Base-by-base conservation (phyloP, 2,113 vertebrate genomes). In the Sterrhoptilus dennistouni region DNA sequence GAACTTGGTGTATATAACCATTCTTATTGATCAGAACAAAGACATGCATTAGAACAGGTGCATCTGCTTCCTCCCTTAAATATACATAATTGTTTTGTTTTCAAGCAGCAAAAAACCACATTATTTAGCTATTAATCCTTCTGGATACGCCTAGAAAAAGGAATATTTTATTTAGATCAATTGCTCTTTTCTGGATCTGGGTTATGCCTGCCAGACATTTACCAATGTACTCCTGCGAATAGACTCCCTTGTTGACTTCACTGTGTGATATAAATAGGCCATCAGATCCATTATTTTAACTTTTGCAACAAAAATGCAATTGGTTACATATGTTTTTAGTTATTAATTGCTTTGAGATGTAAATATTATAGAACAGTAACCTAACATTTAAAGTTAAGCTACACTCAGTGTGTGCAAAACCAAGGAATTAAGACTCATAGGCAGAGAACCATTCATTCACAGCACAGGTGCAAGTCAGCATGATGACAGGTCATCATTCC, bases 361-460 rank as follows among this genome's bases (percentile, higher is more conserved):
- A 82, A 90, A 68, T 89, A 50, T 64, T 64, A 76, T 12, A 69
- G 45, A 90, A 65, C 16, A 70, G 33, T 61, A 77, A 84, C 24
- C 22, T 69, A 78, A 82, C 4, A 57, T 13, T 80, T 85, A 92
- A 52, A 68, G 36, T 83, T 71, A 87, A 83, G 72, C 80, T 87
- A 79, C 49, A 61, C 44, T 95, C 36, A 93, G 65, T 85, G 50
- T 85, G 52, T 72, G 65, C 36, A 97, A 92, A 69, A 80, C 29
- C 72, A 70, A 90, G 61, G 57, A 89, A 96, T 68, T 70, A 94
- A 90, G 88, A 63, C 70, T 47, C 66, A 24, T 54, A 87, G 53
- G 36, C 42, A 66, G 16, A 92, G 44, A 92, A 92, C 65, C 59
- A 85, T 54, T 76, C 80, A 84, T 61, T 79, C 42, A 60, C 40